These are phyloP conservation scores for Nycticebus coucang DNA, from an alignment of 2,113 vertebrate genomes.

Conservation along the genomic window DNA sequence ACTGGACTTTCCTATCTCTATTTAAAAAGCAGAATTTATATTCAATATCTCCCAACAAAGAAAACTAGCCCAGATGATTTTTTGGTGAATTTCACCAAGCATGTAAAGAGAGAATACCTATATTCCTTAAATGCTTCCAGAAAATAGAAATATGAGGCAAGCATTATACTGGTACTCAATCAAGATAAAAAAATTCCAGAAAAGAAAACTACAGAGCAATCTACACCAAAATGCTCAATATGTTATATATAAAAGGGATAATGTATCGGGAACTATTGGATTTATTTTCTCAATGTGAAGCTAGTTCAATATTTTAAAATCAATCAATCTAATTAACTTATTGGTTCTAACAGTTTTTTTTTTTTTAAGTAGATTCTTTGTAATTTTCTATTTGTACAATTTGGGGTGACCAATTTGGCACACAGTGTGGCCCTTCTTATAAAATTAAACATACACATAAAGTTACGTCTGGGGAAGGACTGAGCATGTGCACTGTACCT, in stretches of 20 bases:
- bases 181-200: neutral
- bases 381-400: neutral
- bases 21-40: neutral
- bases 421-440: neutral
- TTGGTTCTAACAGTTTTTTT: neutral
- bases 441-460: neutral
- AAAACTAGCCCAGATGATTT: neutral
- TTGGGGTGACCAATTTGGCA: neutral
- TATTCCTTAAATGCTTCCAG: neutral
- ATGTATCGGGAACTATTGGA: neutral
- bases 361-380: neutral
- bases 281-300: neutral
- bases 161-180: neutral
- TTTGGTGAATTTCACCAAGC: neutral
- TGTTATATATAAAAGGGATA: neutral
- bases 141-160: neutral
- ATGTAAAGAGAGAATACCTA: neutral
- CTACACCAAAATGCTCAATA: neutral
- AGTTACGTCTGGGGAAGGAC: neutral
- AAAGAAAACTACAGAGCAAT: neutral
- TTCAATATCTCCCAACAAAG: neutral
- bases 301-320: neutral
- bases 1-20: neutral
- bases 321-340: neutral
- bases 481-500: neutral